A percentile compares a stretch with the other conserved stretches of the same genome.
phyloP scores from a whole-genome alignment of 2,113 vertebrate species.

The Mohoua ochrocephala region DNA sequence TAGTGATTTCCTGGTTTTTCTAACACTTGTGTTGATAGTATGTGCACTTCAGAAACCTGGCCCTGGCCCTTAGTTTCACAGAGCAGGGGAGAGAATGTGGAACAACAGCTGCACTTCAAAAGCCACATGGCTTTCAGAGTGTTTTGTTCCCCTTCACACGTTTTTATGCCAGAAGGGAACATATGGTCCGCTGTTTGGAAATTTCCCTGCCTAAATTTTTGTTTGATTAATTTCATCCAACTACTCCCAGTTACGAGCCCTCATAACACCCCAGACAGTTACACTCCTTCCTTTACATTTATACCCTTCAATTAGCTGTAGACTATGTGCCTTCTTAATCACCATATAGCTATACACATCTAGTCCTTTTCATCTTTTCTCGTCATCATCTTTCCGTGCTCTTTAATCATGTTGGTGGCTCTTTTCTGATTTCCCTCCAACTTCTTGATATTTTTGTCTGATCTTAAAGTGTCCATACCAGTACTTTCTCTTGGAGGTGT shows the following conservation, averaged over 20 bases:
- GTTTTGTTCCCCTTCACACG: slow-evolving; percentile 54
- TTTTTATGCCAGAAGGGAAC: slow-evolving; percentile 60
- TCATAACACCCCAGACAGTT: slow-evolving; percentile 14
- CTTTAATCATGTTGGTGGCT: neutral
- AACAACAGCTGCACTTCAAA: slow-evolving; percentile 67
- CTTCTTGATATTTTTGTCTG: neutral
- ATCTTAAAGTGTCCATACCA: neutral
- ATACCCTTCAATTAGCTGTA: slow-evolving; percentile 31
- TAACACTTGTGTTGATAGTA: slow-evolving; percentile 25
- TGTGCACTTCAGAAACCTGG: slow-evolving; percentile 50
- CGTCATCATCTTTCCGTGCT: neutral
- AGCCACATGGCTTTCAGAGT: slow-evolving; percentile 49
- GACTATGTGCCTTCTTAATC: neutral
- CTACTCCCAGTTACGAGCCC: slow-evolving; percentile 50
- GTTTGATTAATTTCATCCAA: slow-evolving; percentile 64
- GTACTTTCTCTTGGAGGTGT: neutral
- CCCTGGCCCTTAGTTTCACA: slow-evolving; percentile 22
- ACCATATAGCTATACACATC: neutral
- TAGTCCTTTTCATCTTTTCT: slow-evolving; percentile 19
- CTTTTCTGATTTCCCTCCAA: neutral
- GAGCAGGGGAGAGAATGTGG: slow-evolving; percentile 30
- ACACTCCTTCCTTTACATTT: slow-evolving; percentile 26
- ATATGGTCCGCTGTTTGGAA: slow-evolving; percentile 56
- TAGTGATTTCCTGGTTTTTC: slow-evolving; percentile 42
- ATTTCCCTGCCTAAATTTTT: slow-evolving; percentile 58